Evolutionary conservation across 2,888 invertebrate genomes (phyloP), one percentile per base, ranked within the genome.

Genomic region (Chydorus sphaericus): DNA sequence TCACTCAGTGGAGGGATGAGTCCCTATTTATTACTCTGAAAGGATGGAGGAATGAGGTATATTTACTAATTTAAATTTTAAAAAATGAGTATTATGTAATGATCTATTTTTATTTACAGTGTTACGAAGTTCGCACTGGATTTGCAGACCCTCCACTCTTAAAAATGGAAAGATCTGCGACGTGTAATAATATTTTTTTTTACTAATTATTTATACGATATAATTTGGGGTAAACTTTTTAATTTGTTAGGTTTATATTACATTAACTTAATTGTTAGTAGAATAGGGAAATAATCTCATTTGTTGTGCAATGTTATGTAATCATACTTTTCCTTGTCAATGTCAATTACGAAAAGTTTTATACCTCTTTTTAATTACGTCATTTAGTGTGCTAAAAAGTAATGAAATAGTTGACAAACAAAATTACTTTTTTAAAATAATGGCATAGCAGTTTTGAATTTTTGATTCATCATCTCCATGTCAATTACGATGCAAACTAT

Each of bases 21-120:
- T 81, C 84, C 65, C 77, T 80, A 62, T 85, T 91, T 67, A 75
- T 83, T 61, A 84, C 92, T 44, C 73, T 91, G 8, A 82, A 83
- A 67, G 92, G 93, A 18, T 94, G 93, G 93, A 77, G 93, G 67
- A 85, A 93, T 75, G 93, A 94, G 80, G 86, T 86, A 70, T 63
- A 59, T 39, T n/a, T n/a, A n/a, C n/a, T n/a, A n/a, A n/a, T n/a
- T n/a, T n/a, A n/a, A n/a, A n/a, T n/a, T n/a, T n/a, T n/a, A n/a
- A n/a, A n/a, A n/a, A n/a, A n/a, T n/a, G n/a, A 31, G 11, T 31
- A 44, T 26, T 30, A 44, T 20, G 29, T 54, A 16, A 48, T 14
- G 14, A 8, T 58, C 58, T 59, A 61, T 59, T 62, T 66, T 59
- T 57, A 56, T 56, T 73, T 75, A 59, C 68, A 86, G 83, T 87